Evolutionary conservation across 2,888 invertebrate species (phyloP).

Genomic region (Drosophila birchii): DNA sequence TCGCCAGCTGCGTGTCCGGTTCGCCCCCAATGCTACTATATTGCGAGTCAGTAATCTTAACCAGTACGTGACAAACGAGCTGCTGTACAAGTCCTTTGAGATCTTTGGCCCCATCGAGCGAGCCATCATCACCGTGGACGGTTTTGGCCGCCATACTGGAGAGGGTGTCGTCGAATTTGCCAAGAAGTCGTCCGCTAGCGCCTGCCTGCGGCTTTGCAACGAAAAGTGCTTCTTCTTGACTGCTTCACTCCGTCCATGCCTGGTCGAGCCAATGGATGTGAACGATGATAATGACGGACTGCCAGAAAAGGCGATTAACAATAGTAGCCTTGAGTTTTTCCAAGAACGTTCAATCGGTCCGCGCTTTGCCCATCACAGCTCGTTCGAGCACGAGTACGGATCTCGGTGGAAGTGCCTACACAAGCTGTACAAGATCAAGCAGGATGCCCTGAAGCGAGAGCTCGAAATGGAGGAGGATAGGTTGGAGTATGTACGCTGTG

Average conservation of each 20-base stretch:
- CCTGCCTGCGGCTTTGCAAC: slow-evolving; percentile 94
- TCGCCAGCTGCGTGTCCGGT: slow-evolving; percentile 94
- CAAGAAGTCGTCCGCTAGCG: slow-evolving; percentile 94
- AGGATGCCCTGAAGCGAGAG: slow-evolving; percentile 94
- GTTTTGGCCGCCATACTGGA: slow-evolving; percentile 97
- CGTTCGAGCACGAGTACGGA: slow-evolving; percentile 98
- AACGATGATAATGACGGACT: slow-evolving; percentile 97
- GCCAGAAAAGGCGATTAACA: slow-evolving; percentile 92
- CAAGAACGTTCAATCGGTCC: slow-evolving; percentile 94
- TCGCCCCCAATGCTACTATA: slow-evolving; percentile 97
- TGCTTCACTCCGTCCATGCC: slow-evolving; percentile 94
- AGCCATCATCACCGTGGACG: slow-evolving; percentile 97
- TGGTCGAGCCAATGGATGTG: slow-evolving; percentile 95
- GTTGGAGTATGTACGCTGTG: slow-evolving; percentile 96
- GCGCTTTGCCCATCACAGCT: slow-evolving; percentile 93
- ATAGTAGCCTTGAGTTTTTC: slow-evolving; percentile 91
- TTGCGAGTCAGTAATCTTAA: slow-evolving; percentile 96
- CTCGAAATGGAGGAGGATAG: slow-evolving; percentile 96
- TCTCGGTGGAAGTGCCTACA: slow-evolving; percentile 98
- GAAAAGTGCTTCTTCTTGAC: slow-evolving; percentile 97
- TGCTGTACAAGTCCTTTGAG: slow-evolving; percentile 94
- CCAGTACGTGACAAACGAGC: slow-evolving; percentile 96
- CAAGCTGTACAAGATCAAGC: slow-evolving; percentile 95
- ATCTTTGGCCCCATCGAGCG: slow-evolving; percentile 97
- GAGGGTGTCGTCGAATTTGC: slow-evolving; percentile 99